Evolutionary conservation across 2,797 vertebrate species (phyloP).

Genomic region (Dromococcyx pavoninus): DNA sequence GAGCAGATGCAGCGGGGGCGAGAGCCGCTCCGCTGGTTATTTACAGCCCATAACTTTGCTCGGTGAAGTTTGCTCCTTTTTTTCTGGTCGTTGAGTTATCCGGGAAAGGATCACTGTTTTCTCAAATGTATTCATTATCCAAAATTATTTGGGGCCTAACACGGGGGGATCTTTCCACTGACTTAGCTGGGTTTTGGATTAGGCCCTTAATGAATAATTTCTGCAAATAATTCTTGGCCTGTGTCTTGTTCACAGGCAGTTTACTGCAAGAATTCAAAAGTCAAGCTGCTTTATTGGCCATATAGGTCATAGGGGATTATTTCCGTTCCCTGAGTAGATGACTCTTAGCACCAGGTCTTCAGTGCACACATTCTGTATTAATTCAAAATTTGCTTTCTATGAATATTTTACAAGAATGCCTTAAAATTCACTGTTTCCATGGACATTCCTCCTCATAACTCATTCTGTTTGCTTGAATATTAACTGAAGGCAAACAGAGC

Average conservation of each 20-base stretch:
- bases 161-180: constrained; percentile 58
- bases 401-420: constrained; percentile 67
- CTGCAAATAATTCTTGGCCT: constrained; percentile 68
- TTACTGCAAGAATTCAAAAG: constrained; percentile 68
- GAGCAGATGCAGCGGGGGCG: neutral
- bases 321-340: constrained; percentile 62
- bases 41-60: constrained; percentile 3
- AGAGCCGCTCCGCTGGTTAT: neutral
- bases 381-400: constrained; percentile 71
- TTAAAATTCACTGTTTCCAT: constrained; percentile 65
- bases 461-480: constrained; percentile 50
- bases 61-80: neutral
- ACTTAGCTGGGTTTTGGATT: constrained; percentile 63
- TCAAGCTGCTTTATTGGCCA: constrained; percentile 66
- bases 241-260: constrained; percentile 66
- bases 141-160: constrained; percentile 65
- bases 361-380: constrained; percentile 60
- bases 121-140: constrained; percentile 68
- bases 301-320: constrained; percentile 62
- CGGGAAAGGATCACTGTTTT: constrained; percentile 47
- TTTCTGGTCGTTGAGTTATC: constrained; percentile 31
- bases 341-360: constrained; percentile 53
- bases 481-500: constrained; percentile 52
- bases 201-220: constrained; percentile 69
- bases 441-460: constrained; percentile 53